Base-by-base conservation (phyloP, 2,797 vertebrate species). In the Gastrophryne carolinensis region DNA sequence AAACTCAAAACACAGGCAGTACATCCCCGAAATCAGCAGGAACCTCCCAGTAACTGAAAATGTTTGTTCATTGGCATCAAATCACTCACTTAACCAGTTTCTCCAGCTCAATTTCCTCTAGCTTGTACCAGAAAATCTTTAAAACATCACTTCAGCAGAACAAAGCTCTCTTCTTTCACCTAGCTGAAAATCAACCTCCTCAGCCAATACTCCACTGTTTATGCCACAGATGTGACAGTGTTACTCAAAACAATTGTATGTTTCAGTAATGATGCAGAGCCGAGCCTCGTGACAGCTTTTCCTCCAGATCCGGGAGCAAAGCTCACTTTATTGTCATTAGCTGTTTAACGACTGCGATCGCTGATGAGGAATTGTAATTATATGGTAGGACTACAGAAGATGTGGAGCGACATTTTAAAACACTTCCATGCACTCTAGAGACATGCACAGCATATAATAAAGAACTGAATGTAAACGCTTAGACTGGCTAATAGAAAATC, bases 301-400 rank as follows among this genome's bases (percentile, higher is more conserved):
- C 17, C 10, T 64, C n/a, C 61, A 64, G 61, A 64, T 19, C 29
- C 41, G 30, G 61, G 11, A 44, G 41, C 41, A 32, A 64, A 3
- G 13, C 15, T 30, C 29, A 64, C 61, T 29, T 26, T 64, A 30
- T 64, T 64, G 41, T 64, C 61, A 64, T 64, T 64, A 64, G 61
- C 21, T 47, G 61, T 64, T 64, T 64, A 64, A 64, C 17, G 39
- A 64, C 61, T 47, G 19, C 47, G 41, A 49, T 27, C 30, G 29
- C 49, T 32, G 61, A 64, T 19, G 41, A 64, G 61, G 39, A 26
- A 64, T 49, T 64, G 39, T 64, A 64, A 64, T 64, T 64, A 49
- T 47, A 64, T 64, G 61, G 61, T 49, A 30, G n/a, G 24, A 41
- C 24, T 64, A 49, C 41, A 64, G 21, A 32, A 64, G 41, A 49